phyloP scores from a whole-genome alignment of 1,140 invertebrate genomes.

The Drosophila serrata region DNA sequence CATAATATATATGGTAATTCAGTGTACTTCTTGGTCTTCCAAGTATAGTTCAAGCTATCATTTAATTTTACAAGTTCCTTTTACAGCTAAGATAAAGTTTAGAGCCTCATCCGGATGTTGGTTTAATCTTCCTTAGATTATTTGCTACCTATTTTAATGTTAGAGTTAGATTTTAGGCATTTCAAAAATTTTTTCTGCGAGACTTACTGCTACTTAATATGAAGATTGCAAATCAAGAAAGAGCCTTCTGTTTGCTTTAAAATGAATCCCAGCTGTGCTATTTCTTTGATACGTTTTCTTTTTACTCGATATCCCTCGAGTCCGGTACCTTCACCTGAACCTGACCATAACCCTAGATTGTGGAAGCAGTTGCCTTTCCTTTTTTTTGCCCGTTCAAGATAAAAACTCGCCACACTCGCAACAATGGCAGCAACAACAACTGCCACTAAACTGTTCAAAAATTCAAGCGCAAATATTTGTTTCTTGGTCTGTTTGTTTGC shows the following conservation, averaged over 20 bases:
- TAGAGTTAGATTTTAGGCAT: background rate
- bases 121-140: background rate
- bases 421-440: slow-evolving; percentile 47
- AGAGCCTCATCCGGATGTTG: rapidly evolving
- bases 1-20: too few relatives aligned
- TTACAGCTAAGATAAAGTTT: background rate
- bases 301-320: slow-evolving; percentile 71
- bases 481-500: slow-evolving; percentile 80
- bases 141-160: background rate
- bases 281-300: slow-evolving; percentile 28
- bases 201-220: slow-evolving; percentile 2
- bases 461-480: slow-evolving; percentile 80
- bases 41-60: too few relatives aligned
- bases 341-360: slow-evolving; percentile 70
- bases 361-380: slow-evolving; percentile 21
- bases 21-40: too few relatives aligned
- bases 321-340: slow-evolving; percentile 58
- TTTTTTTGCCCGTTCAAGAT: slow-evolving; percentile 55
- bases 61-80: too few relatives aligned
- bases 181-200: too few relatives aligned
- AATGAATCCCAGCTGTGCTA: slow-evolving; percentile 46
- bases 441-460: slow-evolving; percentile 76
- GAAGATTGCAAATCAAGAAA: slow-evolving; percentile 1
- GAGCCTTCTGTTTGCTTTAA: slow-evolving; percentile 5
- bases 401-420: slow-evolving; percentile 53